Conservation (phyloP, 2,113 vertebrate species). For the Paradoxurus hermaphroditus region DNA sequence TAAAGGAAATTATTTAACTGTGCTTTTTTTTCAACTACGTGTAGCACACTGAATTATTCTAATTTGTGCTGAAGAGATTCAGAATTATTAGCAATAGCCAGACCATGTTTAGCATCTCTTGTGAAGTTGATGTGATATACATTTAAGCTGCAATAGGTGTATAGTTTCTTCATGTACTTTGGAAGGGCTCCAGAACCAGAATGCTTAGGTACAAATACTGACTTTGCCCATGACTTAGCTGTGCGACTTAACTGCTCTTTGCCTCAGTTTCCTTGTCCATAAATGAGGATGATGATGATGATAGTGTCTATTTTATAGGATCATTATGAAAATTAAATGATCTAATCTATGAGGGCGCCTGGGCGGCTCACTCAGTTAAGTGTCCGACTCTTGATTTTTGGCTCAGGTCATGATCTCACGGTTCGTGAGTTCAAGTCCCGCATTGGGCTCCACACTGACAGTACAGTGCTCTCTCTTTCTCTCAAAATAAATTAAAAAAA, state of each 20-base stretch:
- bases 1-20: not conserved
- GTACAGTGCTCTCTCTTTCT: no score
- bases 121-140: not conserved
- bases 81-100: not conserved
- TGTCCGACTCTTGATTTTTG: no score
- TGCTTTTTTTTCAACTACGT: not conserved
- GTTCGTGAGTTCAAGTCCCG: no score
- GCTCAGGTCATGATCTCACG: no score
- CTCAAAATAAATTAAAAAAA: no score
- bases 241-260: not conserved
- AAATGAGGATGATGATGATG: not conserved
- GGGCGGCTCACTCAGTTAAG: no score
- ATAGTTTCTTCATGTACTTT: not conserved
- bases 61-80: not conserved
- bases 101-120: not conserved
- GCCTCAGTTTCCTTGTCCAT: not conserved
- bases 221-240: not conserved
- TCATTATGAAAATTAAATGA: not conserved
- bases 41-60: not conserved
- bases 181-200: not conserved
- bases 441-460: no score
- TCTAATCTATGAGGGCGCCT: not conserved
- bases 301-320: not conserved
- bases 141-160: not conserved
- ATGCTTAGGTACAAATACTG: not conserved